Evolutionary conservation across 2,888 invertebrate species (phyloP), one percentile per base, ranked within the genome.

Genomic region (Alloplasta piceator): DNA sequence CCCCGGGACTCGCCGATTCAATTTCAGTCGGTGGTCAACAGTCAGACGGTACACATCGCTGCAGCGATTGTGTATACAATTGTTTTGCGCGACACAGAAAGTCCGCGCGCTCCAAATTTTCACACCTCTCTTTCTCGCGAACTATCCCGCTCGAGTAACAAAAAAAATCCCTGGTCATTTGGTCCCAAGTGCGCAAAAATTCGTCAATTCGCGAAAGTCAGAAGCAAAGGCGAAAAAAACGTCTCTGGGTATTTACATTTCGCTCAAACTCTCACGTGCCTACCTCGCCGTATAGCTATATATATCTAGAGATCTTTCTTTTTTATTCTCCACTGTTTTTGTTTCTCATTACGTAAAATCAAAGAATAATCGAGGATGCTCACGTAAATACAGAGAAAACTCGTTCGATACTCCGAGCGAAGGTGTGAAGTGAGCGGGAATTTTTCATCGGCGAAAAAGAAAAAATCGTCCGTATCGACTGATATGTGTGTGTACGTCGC

Each of bases 21-120:
- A 90, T 89, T 89, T 90, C 90, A 90, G 90, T 90, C 90, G 87
- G 87, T 86, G 88, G 88, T 89, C 88, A 88, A 86, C 89, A 88
- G 86, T 84, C 90, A 86, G 76, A 86, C 87, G 77, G 89, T 86
- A 82, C 89, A 86, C 75, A 60, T 50, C 74, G 43, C 26, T 26
- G 26, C 26, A 26, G 26, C 26, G 26, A 26, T 26, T 26, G 26
- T 26, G 26, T 26, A 26, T 26, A 26, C 26, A 26, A 26, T 26
- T 3, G 3, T 26, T 26, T 26, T 3, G 26, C 26, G 26, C 1
- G 1, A 26, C 26, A 3, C 1, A 26, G 3, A 26, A 26, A 26
- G 26, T 26, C 26, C 26, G 26, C 26, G 26, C 26, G 26, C 26
- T 26, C 26, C 1, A 26, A 26, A 26, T 26, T 26, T 26, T 26